Evolutionary conservation across 1,140 invertebrate genomes (phyloP).

Genomic region (Drosophila ogumai): DNA sequence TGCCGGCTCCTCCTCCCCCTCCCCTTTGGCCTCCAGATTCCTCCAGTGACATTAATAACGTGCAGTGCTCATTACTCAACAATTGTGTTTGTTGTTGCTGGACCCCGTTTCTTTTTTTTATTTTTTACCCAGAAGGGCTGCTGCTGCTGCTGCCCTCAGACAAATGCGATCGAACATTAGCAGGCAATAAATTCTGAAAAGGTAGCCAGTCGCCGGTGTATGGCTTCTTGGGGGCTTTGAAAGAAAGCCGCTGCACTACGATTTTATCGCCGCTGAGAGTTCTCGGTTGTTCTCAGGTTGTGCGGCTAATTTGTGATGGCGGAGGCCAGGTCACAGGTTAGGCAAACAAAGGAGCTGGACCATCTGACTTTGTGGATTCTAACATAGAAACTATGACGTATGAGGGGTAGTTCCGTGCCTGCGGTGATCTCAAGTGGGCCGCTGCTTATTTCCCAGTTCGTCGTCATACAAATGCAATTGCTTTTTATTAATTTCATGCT

Average conservation of each 20-base stretch:
- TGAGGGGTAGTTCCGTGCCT: constrained; percentile 8
- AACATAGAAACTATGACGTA: constrained; percentile 14
- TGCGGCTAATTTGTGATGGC: constrained; percentile 36
- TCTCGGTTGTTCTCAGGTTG: constrained; percentile 35
- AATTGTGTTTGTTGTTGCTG: constrained; percentile 59
- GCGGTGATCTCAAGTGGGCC: constrained; percentile 35
- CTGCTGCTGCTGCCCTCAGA: constrained; percentile 51
- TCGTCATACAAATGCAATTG: constrained; percentile 56
- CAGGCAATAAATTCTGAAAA: constrained; percentile 77
- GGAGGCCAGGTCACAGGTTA: constrained; percentile 18
- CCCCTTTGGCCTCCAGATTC: constrained; percentile 7
- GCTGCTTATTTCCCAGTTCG: constrained; percentile 63
- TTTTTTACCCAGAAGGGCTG: constrained; percentile 20
- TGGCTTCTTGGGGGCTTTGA: constrained; percentile 11
- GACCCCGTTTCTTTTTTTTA: constrained; percentile 11
- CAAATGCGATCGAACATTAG: constrained; percentile 77
- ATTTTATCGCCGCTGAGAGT: constrained; percentile 49
- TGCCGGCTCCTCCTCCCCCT: not conserved
- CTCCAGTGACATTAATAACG: constrained; percentile 80
- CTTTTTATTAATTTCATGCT: constrained; percentile 82
- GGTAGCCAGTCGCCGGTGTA: constrained; percentile 43
- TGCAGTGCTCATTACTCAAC: constrained; percentile 81
- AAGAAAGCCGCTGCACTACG: constrained; percentile 23
- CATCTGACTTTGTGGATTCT: constrained; percentile 6
- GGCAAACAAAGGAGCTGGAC: constrained; percentile 24